phyloP scores from a whole-genome alignment of 2,888 invertebrate genomes.

The Sesia bembeciformis region DNA sequence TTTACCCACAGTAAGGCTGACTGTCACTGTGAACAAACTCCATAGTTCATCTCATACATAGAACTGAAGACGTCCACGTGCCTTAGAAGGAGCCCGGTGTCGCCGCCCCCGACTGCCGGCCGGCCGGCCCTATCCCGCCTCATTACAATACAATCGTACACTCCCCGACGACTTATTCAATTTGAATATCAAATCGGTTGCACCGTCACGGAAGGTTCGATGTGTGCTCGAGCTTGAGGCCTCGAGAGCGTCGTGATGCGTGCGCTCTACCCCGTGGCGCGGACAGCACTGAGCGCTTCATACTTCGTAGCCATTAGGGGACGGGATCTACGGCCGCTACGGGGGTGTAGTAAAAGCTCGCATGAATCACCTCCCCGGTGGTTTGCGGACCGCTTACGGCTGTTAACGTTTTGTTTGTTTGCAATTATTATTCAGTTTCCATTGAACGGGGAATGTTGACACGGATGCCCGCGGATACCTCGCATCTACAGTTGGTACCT shows the following conservation, averaged over 20 bases:
- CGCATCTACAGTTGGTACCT: conserved; percentile 1
- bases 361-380: conserved; percentile 26
- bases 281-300: conserved; percentile 36
- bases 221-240: conserved; percentile 12
- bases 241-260: conserved; percentile 23
- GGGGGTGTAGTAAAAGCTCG: conserved; percentile 56
- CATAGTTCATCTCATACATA: conserved; percentile 22
- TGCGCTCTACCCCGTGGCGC: conserved; percentile 33
- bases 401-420: conserved; percentile 1
- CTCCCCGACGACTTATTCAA: conserved; percentile 37
- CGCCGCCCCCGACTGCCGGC: conserved; percentile 15
- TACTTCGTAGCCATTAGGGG: conserved; percentile 20
- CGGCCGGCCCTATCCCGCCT: conserved; percentile 17
- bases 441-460: conserved; percentile 23
- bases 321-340: conserved; percentile 45
- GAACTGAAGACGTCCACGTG: conserved; percentile 14
- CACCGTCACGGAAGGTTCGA: conserved; percentile 30
- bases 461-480: conserved; percentile 14
- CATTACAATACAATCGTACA: conserved; percentile 46
- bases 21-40: conserved; percentile 30
- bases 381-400: conserved; percentile 11
- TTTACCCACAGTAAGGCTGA: conserved; percentile 33
- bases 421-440: conserved; percentile 15
- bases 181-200: conserved; percentile 43
- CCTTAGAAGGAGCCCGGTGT: conserved; percentile 7